phyloP scores from a whole-genome alignment of 2,888 invertebrate genomes.

The Atrina japonica region DNA sequence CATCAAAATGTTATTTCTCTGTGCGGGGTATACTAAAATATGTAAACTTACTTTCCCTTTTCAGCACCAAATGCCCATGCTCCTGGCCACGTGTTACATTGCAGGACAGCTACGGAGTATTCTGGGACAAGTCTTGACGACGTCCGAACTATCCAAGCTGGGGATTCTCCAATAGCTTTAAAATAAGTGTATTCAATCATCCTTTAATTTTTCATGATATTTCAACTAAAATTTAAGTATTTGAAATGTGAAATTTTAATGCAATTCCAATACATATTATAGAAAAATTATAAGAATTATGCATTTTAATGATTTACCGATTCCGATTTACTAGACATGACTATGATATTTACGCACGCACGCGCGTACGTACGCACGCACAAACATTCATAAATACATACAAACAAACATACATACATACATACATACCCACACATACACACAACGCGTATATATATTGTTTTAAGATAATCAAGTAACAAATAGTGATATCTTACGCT shows the following conservation, averaged over 20 bases:
- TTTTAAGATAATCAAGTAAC: neutral
- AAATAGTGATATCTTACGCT: conserved; percentile 69
- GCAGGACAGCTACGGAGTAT: conserved; percentile 85
- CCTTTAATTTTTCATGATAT: too few relatives aligned
- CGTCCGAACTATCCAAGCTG: conserved; percentile 86
- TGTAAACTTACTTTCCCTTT: conserved; percentile 79
- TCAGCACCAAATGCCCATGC: conserved; percentile 86
- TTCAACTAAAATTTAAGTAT: too few relatives aligned
- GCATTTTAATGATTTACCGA: too few relatives aligned
- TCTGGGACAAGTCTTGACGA: conserved; percentile 85
- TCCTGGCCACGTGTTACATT: conserved; percentile 92
- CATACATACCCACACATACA: neutral
- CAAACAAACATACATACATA: neutral
- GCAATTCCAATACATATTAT: too few relatives aligned
- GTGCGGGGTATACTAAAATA: too few relatives aligned
- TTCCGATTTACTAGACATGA: too few relatives aligned
- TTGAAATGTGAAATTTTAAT: too few relatives aligned
- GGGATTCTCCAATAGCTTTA: conserved; percentile 82
- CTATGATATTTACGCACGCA: too few relatives aligned
- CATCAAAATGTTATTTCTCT: too few relatives aligned
- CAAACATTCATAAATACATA: neutral
- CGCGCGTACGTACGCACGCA: too few relatives aligned
- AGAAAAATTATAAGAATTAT: too few relatives aligned
- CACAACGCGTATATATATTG: neutral
- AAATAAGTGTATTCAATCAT: neutral